Percentiles rank a stretch among this genome's conserved stretches.
phyloP scores from a whole-genome alignment of 1,140 invertebrate species.

The Drosophila leontia region DNA sequence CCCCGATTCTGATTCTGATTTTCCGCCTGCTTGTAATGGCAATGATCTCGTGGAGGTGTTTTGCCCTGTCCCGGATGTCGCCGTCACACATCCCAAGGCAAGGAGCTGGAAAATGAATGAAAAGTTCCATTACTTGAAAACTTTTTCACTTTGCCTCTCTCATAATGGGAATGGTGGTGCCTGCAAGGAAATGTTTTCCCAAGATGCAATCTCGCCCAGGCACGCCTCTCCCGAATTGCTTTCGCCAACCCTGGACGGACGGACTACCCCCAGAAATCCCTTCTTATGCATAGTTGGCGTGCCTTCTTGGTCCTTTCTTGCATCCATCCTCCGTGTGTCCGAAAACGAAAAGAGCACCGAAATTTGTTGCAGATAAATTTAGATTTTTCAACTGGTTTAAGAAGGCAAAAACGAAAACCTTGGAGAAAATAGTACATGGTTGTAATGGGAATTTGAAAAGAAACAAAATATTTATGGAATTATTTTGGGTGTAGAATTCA shows the following conservation, averaged over 20 bases:
- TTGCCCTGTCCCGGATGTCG: not conserved
- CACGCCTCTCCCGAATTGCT: constrained; percentile 11
- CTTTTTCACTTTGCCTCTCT: constrained; percentile 45
- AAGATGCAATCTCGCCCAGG: constrained; percentile 43
- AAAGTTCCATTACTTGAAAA: constrained; percentile 34
- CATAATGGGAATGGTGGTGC: constrained; percentile 32
- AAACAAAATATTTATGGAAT: not conserved
- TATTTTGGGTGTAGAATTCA: not conserved
- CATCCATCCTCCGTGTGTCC: not conserved
- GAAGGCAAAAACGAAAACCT: constrained; percentile 1
- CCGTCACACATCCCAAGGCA: constrained; percentile 26
- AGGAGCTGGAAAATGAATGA: constrained; percentile 23
- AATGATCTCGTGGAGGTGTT: not conserved
- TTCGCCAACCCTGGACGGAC: not conserved
- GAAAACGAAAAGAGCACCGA: constrained; percentile 16
- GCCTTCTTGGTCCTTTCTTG: constrained; percentile 34
- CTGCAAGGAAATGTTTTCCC: constrained; percentile 34
- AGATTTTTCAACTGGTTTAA: constrained; percentile 43
- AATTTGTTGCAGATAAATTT: constrained; percentile 76
- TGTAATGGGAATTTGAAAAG: not conserved
- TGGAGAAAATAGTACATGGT: not conserved
- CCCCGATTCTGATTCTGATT: constrained; percentile 24
- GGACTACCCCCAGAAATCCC: not conserved
- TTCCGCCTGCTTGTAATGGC: constrained; percentile 15
- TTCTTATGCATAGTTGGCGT: constrained; percentile 33